phyloP scores from a whole-genome alignment of 2,888 invertebrate genomes.

The Strigamia crassipes region DNA sequence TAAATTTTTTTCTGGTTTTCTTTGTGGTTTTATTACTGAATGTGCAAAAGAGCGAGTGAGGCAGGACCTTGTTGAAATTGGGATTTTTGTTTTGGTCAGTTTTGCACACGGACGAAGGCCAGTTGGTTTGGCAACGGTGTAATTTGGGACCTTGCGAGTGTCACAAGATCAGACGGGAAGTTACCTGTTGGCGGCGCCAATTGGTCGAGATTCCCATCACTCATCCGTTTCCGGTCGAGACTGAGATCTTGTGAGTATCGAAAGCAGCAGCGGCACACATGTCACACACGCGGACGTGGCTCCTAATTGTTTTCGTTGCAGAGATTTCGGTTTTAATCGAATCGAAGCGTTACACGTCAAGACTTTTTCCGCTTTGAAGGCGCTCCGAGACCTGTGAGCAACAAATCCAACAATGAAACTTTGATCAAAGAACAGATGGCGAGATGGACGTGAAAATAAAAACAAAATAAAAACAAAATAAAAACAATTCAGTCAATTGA shows the following conservation, averaged over 20 bases:
- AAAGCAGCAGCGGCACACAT: too few relatives aligned
- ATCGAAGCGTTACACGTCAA: slow-evolving; percentile 71
- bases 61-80: too few relatives aligned
- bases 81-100: background rate
- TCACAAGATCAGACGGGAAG: background rate
- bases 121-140: background rate
- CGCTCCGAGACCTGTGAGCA: slow-evolving; percentile 64
- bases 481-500: too few relatives aligned
- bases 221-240: slow-evolving; percentile 41
- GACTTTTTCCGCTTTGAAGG: slow-evolving; percentile 69
- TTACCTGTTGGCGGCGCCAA: slow-evolving; percentile 29
- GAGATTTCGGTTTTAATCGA: slow-evolving; percentile 74
- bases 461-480: too few relatives aligned
- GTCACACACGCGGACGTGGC: too few relatives aligned
- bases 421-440: too few relatives aligned
- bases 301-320: slow-evolving; percentile 59
- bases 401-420: too few relatives aligned
- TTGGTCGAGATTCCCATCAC: background rate
- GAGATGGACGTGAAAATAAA: too few relatives aligned
- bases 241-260: slow-evolving; percentile 23
- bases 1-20: too few relatives aligned
- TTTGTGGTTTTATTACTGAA: too few relatives aligned
- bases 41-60: too few relatives aligned
- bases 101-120: background rate
- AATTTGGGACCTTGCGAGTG: slow-evolving; percentile 7